Conservation (phyloP, 2,888 invertebrate genomes). For the Saturnia pavonia region DNA sequence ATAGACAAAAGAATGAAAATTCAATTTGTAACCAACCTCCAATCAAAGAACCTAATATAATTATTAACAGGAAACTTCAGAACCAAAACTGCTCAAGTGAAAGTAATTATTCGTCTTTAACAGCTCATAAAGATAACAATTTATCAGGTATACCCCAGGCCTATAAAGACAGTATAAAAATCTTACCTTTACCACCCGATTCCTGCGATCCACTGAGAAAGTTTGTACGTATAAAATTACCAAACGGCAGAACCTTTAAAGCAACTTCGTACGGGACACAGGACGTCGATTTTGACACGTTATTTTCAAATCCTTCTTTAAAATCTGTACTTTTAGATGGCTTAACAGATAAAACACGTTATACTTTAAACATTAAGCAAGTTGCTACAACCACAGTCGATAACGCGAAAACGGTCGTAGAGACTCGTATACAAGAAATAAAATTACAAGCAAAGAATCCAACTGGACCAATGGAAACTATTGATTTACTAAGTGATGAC, state of each 20-base stretch:
- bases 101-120: not conserved
- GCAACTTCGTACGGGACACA: conserved; percentile 59
- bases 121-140: not conserved
- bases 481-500: conserved; percentile 70
- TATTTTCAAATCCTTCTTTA: conserved; percentile 56
- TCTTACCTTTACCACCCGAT: conserved; percentile 47
- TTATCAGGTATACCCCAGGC: conserved; percentile 30
- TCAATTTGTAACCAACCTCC: not conserved
- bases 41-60: not conserved
- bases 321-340: conserved; percentile 48
- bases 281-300: conserved; percentile 47
- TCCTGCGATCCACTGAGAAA: conserved; percentile 44
- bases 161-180: conserved; percentile 41
- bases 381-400: conserved; percentile 31
- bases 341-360: conserved; percentile 44
- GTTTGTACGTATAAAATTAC: conserved; percentile 53
- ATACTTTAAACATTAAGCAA: conserved; percentile 60
- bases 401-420: conserved; percentile 36
- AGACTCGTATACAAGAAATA: conserved; percentile 42
- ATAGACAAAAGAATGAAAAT: not conserved
- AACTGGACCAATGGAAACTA: conserved; percentile 47
- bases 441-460: conserved; percentile 25
- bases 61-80: not conserved
- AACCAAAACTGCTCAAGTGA: not conserved
- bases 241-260: conserved; percentile 60